phyloP scores from a whole-genome alignment of 92 coral and sea anemone species.

The Porites evermanni region DNA sequence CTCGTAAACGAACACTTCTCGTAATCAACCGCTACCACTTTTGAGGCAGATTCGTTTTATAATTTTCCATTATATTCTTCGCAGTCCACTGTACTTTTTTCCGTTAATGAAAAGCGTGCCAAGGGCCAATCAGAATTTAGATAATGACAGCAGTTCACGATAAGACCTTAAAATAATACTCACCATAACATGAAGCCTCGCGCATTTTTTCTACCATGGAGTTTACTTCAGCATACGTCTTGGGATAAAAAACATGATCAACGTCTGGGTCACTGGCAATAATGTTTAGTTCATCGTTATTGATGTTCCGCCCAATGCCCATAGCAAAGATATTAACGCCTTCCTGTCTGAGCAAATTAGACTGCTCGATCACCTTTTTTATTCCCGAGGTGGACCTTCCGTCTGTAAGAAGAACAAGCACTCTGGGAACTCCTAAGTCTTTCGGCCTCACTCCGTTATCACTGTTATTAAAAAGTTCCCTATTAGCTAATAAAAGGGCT shows the following conservation, averaged over 20 bases:
- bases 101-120: too few species aligned
- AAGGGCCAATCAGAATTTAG: too few species aligned
- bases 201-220: conserved; percentile 46
- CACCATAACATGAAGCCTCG: conserved; percentile 74
- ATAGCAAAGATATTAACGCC: conserved; percentile 73
- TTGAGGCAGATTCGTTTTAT: too few species aligned
- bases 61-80: background rate
- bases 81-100: background rate
- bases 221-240: conserved; percentile 18
- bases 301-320: conserved; percentile 53
- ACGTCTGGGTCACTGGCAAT: conserved; percentile 76
- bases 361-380: conserved; percentile 43
- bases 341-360: conserved; percentile 47
- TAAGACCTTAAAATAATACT: background rate
- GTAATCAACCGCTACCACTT: too few species aligned
- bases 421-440: conserved; percentile 58
- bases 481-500: conserved; percentile 62
- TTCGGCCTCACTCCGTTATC: conserved; percentile 62
- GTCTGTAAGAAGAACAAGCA: conserved; percentile 75
- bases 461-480: conserved; percentile 41
- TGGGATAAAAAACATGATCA: conserved; percentile 47
- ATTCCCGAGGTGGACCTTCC: conserved; percentile 56
- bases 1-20: too few species aligned
- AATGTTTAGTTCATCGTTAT: conserved; percentile 39
- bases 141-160: too few species aligned